Conservation (phyloP, 2,797 vertebrate species). For the Pseudomugil tenellus region DNA sequence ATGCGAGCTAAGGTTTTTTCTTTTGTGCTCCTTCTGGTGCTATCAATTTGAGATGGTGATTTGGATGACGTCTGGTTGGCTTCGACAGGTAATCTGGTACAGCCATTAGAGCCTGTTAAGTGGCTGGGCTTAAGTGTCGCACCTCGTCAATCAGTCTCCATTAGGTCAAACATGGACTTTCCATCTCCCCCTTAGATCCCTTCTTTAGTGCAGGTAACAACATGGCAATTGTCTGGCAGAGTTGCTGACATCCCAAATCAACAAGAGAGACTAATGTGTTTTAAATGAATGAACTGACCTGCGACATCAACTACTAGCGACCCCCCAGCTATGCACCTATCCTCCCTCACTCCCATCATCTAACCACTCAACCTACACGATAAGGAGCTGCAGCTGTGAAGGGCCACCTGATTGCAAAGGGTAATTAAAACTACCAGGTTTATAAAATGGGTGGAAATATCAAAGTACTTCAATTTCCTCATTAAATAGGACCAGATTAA, state of each 20-base stretch:
- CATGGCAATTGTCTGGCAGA: constrained; percentile 46
- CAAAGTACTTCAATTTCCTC: constrained; percentile 38
- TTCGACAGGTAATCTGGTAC: constrained; percentile 77
- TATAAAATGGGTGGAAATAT: constrained; percentile 49
- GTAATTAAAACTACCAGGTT: constrained; percentile 65
- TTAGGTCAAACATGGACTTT: constrained; percentile 70
- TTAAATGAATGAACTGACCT: constrained; percentile 63
- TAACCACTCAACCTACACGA: constrained; percentile 41
- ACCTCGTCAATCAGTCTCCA: constrained; percentile 77
- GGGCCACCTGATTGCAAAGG: constrained; percentile 47
- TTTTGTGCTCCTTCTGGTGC: constrained; percentile 48
- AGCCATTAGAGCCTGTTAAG: constrained; percentile 78
- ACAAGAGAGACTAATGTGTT: constrained; percentile 54
- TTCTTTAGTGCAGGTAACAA: constrained; percentile 38
- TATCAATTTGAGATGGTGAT: constrained; percentile 63
- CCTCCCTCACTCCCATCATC: constrained; percentile 24
- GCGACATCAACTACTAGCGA: constrained; percentile 28
- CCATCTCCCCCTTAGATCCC: constrained; percentile 17
- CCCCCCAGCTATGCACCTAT: constrained; percentile 23
- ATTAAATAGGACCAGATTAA: constrained; percentile 47
- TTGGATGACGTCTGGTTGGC: constrained; percentile 41
- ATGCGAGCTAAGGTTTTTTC: constrained; percentile 42
- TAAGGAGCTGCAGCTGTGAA: constrained; percentile 41
- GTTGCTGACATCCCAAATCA: constrained; percentile 63
- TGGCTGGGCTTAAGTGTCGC: constrained; percentile 72